phyloP scores from a whole-genome alignment of 2,797 vertebrate species.

The Vespertilio murinus region DNA sequence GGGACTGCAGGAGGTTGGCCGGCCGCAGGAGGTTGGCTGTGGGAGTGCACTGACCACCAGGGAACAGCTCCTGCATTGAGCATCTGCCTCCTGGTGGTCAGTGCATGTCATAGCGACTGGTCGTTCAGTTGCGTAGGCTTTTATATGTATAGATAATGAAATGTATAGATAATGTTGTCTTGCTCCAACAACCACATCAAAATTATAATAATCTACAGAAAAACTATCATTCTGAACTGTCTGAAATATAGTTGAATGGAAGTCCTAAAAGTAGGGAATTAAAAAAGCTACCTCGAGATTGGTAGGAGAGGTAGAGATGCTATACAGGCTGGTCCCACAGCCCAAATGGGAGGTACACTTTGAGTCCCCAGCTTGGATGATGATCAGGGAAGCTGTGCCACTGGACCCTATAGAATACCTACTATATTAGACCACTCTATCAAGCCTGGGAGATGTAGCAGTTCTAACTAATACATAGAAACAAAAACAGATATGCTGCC shows the following conservation, averaged over 20 bases:
- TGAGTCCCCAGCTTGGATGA: not conserved
- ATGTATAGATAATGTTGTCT: no score
- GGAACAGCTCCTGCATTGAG: no score
- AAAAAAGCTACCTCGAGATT: not conserved
- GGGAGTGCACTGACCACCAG: no score
- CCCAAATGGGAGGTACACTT: not conserved
- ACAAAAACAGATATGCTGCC: not conserved
- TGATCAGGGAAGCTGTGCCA: not conserved
- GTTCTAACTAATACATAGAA: not conserved
- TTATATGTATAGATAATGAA: no score
- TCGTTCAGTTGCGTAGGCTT: no score
- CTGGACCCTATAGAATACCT: not conserved
- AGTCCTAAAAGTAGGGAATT: not conserved
- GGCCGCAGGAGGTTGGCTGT: no score
- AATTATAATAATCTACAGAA: not conserved
- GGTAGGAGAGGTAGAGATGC: not conserved
- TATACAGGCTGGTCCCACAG: not conserved
- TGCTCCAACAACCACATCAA: not conserved
- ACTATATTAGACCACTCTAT: not conserved
- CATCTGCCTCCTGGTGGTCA: no score
- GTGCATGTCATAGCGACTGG: no score
- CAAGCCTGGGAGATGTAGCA: not conserved
- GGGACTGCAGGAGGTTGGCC: no score
- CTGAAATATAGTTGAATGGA: not conserved
- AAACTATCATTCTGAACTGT: not conserved